Percentiles rank a stretch among this genome's conserved stretches.
These are phyloP conservation scores for Caenorhabditis wallacei DNA, from an alignment of 2,888 invertebrate genomes.

Conservation along the genomic window DNA sequence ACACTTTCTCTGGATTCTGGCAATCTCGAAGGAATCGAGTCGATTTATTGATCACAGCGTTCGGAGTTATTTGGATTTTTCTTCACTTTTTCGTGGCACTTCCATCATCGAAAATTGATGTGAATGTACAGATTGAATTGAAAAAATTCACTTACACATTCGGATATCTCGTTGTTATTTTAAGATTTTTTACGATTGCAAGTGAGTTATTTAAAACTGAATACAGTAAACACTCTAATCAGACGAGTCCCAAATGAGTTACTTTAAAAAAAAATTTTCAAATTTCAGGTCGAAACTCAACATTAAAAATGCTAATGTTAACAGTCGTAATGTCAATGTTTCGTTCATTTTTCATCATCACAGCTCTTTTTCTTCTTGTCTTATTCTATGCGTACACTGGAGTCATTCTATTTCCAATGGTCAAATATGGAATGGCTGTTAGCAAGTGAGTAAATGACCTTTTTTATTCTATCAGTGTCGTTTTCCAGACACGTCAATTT, in stretches of 20 bases:
- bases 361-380: conserved; percentile 91
- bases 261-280: conserved; percentile 2
- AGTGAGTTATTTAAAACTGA: conserved; percentile 86
- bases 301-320: conserved; percentile 99
- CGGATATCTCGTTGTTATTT: conserved; percentile 97
- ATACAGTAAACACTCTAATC: too few relatives aligned
- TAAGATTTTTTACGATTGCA: conserved; percentile 98
- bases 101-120: conserved; percentile 70
- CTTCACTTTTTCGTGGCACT: conserved; percentile 85
- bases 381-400: conserved; percentile 99
- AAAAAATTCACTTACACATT: conserved; percentile 95
- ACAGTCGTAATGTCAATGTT: conserved; percentile 99
- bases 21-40: conserved; percentile 97
- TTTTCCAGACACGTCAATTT: conserved; percentile 91
- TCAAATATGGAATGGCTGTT: conserved; percentile 98
- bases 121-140: conserved; percentile 65
- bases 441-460: conserved; percentile 72
- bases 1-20: conserved; percentile 98
- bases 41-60: conserved; percentile 94
- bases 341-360: conserved; percentile 98
- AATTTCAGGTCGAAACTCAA: conserved; percentile 86
- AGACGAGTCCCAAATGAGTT: not conserved
- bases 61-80: conserved; percentile 96
- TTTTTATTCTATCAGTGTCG: not conserved
- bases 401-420: conserved; percentile 98